A percentile compares a stretch with the other conserved stretches of the same genome.
phyloP scores from a whole-genome alignment of 2,888 invertebrate genomes.

The Heteropelma amictum region DNA sequence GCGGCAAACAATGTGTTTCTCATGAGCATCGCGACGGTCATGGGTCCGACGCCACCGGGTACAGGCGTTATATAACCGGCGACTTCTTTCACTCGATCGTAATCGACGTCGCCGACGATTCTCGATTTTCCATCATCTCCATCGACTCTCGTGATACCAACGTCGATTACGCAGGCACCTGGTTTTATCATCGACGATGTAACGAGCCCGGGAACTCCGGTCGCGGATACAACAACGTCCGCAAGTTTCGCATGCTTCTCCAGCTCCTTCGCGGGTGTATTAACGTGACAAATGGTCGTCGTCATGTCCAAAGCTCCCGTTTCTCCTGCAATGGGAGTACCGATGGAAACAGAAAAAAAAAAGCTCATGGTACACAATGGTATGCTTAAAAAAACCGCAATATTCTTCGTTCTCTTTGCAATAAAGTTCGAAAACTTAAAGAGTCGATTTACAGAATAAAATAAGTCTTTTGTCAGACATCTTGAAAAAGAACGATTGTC shows the following conservation, averaged over 20 bases:
- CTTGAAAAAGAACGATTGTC: no score
- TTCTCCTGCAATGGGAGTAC: slow-evolving; percentile 68
- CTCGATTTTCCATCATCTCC: slow-evolving; percentile 84
- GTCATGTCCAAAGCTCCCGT: slow-evolving; percentile 89
- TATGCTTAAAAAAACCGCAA: not conserved
- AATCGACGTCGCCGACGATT: slow-evolving; percentile 94
- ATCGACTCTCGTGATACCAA: slow-evolving; percentile 88
- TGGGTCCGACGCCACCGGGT: slow-evolving; percentile 95
- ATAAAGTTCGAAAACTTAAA: no score
- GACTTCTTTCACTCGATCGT: slow-evolving; percentile 88
- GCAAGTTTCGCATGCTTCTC: slow-evolving; percentile 84
- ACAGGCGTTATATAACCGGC: slow-evolving; percentile 94
- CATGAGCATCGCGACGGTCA: slow-evolving; percentile 97
- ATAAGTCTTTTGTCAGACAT: no score
- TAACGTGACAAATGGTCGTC: slow-evolving; percentile 92
- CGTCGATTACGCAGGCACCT: slow-evolving; percentile 93
- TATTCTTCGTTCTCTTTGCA: not conserved
- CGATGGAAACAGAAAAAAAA: not conserved
- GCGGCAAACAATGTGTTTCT: slow-evolving; percentile 91
- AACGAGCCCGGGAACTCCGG: slow-evolving; percentile 87
- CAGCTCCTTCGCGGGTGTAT: slow-evolving; percentile 89
- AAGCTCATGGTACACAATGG: no score
- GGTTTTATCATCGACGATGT: slow-evolving; percentile 92
- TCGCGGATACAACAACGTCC: slow-evolving; percentile 87
- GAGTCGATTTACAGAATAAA: no score